A percentile compares a stretch with the other conserved stretches of the same genome.
Conservation (phyloP, 2,113 vertebrate species). For the Sinocyclocheilus rhinocerous region DNA sequence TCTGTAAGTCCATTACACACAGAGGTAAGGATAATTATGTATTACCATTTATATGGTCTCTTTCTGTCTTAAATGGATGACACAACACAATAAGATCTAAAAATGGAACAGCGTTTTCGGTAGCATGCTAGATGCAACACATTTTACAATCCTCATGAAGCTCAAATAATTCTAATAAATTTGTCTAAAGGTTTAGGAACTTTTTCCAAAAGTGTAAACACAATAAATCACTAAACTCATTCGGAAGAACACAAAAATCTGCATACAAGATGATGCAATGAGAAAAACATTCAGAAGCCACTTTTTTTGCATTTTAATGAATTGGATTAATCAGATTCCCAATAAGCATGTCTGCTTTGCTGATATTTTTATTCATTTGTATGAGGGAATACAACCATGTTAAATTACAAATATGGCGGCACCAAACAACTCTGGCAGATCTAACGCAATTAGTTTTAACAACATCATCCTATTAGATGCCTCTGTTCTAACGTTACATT, state of each 20-base stretch:
- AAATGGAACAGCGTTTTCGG: not conserved
- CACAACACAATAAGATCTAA: not conserved
- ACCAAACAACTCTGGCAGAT: not conserved
- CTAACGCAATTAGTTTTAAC: not conserved
- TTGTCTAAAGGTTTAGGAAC: not conserved
- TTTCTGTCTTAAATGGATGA: no score
- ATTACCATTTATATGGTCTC: not conserved
- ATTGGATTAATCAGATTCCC: not conserved
- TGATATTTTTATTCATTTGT: conserved; percentile 13
- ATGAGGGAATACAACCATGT: not conserved
- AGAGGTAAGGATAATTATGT: not conserved
- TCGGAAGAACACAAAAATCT: not conserved
- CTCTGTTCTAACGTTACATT: not conserved
- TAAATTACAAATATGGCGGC: not conserved
- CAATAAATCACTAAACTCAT: not conserved
- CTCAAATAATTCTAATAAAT: not conserved
- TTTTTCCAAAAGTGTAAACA: not conserved
- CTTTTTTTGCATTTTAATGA: not conserved
- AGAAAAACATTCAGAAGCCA: not conserved
- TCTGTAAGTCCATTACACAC: conserved; percentile 61
- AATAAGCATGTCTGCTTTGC: not conserved
- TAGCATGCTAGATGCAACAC: not conserved
- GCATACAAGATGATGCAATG: not conserved
- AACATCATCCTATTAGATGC: not conserved
- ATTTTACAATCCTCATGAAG: not conserved